Evolutionary conservation across 2,888 invertebrate genomes (phyloP).

Genomic region (Lottia scabra): DNA sequence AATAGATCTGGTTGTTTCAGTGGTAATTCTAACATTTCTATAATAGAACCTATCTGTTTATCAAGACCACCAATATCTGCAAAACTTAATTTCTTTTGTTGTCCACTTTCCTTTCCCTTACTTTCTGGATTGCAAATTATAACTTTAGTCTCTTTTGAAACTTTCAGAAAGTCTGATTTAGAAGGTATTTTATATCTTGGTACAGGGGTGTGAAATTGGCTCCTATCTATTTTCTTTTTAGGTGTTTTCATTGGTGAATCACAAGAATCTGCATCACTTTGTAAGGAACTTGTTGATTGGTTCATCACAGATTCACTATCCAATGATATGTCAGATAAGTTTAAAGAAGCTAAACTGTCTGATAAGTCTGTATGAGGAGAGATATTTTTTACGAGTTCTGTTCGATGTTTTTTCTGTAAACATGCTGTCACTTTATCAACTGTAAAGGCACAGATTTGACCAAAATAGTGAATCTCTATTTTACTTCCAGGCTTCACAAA

Average conservation of each 20-base stretch:
- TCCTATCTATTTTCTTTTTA: neutral
- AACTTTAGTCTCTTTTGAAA: conserved; percentile 32
- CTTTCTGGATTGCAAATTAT: conserved; percentile 13
- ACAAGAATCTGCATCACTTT: neutral
- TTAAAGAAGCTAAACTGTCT: conserved; percentile 26
- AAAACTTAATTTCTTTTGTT: conserved; percentile 29
- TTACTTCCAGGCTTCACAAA: conserved; percentile 35
- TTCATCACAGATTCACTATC: conserved; percentile 11
- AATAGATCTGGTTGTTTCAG: conserved; percentile 50
- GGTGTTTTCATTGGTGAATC: conserved; percentile 11
- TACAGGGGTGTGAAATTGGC: conserved; percentile 28
- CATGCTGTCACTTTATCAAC: conserved; percentile 26
- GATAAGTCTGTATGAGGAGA: conserved; percentile 9
- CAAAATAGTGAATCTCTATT: conserved; percentile 44
- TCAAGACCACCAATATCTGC: conserved; percentile 49
- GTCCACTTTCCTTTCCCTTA: neutral
- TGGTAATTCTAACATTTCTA: conserved; percentile 49
- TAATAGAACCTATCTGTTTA: conserved; percentile 46
- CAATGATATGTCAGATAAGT: conserved; percentile 24
- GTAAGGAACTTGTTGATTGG: neutral
- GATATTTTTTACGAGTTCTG: conserved; percentile 1
- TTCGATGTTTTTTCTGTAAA: neutral
- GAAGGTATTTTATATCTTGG: neutral
- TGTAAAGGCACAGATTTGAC: conserved; percentile 43
- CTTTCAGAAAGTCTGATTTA: conserved; percentile 30